These are phyloP conservation scores for Bujurquina vittata DNA, from an alignment of 2,113 vertebrate genomes.

Conservation along the genomic window DNA sequence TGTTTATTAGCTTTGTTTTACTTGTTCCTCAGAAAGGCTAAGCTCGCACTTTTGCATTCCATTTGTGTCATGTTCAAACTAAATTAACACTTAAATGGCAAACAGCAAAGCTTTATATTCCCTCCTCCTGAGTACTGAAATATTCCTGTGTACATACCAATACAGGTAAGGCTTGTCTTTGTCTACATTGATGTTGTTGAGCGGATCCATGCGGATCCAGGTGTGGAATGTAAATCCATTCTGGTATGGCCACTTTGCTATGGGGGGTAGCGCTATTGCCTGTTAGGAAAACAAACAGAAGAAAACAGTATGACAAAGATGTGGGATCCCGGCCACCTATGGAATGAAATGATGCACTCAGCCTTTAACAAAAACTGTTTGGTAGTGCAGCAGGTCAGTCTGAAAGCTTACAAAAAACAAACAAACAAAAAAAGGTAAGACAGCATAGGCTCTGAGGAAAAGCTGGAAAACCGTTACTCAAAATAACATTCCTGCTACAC, in stretches of 20 bases:
- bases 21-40: slow-evolving; percentile 1
- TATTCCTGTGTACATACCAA: slow-evolving; percentile 84
- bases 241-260: slow-evolving; percentile 99
- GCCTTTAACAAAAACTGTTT: neutral
- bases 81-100: neutral
- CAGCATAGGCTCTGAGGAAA: neutral
- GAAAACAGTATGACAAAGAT: neutral
- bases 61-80: neutral
- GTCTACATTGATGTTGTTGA: slow-evolving; percentile 98
- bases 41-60: neutral
- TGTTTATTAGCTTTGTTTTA: slow-evolving; percentile 40
- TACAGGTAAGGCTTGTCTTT: slow-evolving; percentile 99
- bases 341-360: neutral
- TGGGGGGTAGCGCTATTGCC: slow-evolving; percentile 98
- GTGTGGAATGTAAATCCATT: slow-evolving; percentile 99
- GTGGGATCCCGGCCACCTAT: neutral
- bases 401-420: neutral
- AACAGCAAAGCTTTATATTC: neutral
- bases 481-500: neutral
- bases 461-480: neutral
- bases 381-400: neutral
- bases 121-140: neutral
- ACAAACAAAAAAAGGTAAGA: neutral
- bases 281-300: slow-evolving; percentile 56
- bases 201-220: slow-evolving; percentile 97